A percentile compares a stretch with the other conserved stretches of the same genome.
Conservation (phyloP, 2,113 vertebrate genomes). For the Daubentonia madagascariensis region DNA sequence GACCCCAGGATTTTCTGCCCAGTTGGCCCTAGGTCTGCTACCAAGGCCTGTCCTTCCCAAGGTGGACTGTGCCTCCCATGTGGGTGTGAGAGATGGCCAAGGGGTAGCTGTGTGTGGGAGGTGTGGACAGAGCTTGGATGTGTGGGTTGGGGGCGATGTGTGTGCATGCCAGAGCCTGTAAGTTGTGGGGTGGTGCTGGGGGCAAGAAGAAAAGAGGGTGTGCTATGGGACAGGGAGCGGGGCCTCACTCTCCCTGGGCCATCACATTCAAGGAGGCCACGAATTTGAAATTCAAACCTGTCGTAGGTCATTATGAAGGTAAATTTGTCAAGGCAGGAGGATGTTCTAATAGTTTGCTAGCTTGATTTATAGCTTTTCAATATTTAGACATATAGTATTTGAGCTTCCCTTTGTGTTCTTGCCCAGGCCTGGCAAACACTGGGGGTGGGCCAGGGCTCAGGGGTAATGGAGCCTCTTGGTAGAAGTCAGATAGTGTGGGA, state of each 20-base stretch:
- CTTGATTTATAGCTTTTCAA: background rate
- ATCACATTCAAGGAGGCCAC: background rate
- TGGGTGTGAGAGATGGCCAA: background rate
- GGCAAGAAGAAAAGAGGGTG: background rate
- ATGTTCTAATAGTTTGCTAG: background rate
- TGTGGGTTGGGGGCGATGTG: background rate
- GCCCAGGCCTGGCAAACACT: background rate
- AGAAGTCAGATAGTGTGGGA: background rate
- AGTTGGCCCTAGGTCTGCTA: too few species aligned
- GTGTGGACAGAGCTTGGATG: background rate
- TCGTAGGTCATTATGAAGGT: background rate
- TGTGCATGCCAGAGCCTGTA: background rate
- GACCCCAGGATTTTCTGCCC: background rate
- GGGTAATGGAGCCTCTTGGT: fast-evolving
- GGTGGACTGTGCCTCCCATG: background rate
- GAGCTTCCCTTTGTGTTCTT: background rate
- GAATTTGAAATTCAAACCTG: background rate
- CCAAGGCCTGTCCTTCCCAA: background rate
- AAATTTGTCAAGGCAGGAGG: background rate
- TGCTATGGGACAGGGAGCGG: background rate
- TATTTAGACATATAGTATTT: background rate
- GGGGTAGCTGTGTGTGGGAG: background rate
- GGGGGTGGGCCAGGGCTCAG: background rate
- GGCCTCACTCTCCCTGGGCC: background rate
- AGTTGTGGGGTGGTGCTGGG: background rate